Percentiles rank a stretch among this genome's conserved stretches.
Evolutionary conservation across 1,140 invertebrate species (phyloP).

Genomic region (Penaeus indicus): DNA sequence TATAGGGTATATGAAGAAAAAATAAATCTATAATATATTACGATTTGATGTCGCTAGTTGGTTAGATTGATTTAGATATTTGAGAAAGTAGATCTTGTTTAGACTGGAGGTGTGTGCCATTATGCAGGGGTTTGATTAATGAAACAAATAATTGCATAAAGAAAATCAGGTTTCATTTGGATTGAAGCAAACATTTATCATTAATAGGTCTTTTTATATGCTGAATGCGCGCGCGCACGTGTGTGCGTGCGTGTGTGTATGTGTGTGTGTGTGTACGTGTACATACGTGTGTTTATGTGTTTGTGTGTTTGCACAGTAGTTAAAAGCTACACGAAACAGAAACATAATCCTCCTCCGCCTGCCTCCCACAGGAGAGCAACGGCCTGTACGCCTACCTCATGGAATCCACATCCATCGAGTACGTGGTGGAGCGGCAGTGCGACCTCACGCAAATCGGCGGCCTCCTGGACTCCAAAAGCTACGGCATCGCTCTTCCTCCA

Average conservation of each 20-base stretch:
- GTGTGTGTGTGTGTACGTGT: neutral
- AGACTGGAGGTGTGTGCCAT: no score
- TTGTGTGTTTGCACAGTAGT: neutral
- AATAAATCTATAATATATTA: no score
- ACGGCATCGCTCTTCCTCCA: conserved; percentile 91
- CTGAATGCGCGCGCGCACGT: neutral
- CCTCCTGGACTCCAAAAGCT: conserved; percentile 91
- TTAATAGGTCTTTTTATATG: neutral
- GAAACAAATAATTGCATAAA: no score
- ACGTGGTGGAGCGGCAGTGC: conserved; percentile 90
- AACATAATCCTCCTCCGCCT: neutral
- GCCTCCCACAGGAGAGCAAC: neutral
- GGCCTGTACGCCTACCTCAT: conserved; percentile 69
- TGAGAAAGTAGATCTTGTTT: no score
- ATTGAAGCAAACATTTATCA: no score
- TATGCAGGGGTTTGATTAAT: no score
- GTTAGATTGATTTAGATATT: no score
- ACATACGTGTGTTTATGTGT: conserved; percentile 7
- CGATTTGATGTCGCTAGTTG: neutral
- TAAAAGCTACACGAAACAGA: no score
- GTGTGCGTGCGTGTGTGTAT: neutral
- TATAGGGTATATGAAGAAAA: no score
- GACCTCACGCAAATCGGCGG: conserved; percentile 91
- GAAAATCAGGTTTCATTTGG: no score
- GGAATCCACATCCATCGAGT: conserved; percentile 78